Evolutionary conservation across 2,888 invertebrate species (phyloP).

Genomic region (Drosophila nigricruria): DNA sequence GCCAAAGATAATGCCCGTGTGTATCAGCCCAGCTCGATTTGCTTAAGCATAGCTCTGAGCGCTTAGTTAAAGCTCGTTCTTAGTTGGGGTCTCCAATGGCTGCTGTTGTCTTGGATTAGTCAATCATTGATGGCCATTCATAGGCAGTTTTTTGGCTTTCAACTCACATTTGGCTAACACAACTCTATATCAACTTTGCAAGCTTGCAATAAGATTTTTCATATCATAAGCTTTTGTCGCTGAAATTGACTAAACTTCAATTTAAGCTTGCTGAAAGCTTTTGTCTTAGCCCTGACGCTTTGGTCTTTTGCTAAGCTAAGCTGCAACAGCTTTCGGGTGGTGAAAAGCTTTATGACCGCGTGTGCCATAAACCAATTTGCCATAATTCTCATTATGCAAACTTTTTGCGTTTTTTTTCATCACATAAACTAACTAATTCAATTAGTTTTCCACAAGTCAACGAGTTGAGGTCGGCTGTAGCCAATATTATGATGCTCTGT

Average conservation of each 20-base stretch:
- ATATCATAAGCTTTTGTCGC: not conserved
- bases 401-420: no score
- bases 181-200: not conserved
- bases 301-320: not conserved
- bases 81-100: not conserved
- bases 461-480: not conserved
- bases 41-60: not conserved
- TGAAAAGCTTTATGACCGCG: constrained; percentile 1
- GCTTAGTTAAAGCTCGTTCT: not conserved
- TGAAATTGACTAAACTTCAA: no score
- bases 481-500: not conserved
- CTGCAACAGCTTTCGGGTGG: not conserved
- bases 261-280: not conserved
- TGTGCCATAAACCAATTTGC: constrained; percentile 5
- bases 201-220: not conserved
- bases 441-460: not conserved
- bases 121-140: no score
- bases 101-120: not conserved
- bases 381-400: not conserved
- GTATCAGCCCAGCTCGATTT: not conserved
- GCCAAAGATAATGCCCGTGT: not conserved
- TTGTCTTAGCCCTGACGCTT: not conserved
- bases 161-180: not conserved
- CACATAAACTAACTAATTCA: not conserved
- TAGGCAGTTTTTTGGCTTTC: not conserved